phyloP scores from a whole-genome alignment of 2,797 vertebrate species.

The Spheniscus humboldti region DNA sequence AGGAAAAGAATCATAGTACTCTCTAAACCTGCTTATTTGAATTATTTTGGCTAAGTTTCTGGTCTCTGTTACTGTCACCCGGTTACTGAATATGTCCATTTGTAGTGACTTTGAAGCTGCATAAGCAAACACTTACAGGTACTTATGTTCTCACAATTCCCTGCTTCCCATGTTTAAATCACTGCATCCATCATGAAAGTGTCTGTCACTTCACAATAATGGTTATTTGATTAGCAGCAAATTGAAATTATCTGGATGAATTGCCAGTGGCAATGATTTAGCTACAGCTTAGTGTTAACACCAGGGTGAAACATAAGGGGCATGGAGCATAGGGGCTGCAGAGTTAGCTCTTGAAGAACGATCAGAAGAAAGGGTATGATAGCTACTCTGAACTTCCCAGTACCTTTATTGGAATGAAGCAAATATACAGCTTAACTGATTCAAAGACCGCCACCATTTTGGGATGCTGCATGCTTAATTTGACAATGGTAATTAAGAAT shows the following conservation, averaged over 20 bases:
- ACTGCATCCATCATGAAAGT: slow-evolving; percentile 15
- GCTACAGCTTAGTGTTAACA: not conserved
- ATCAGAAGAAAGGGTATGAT: not conserved
- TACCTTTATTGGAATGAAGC: not conserved
- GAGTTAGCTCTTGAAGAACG: not conserved
- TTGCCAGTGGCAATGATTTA: not conserved
- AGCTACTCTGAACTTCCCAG: not conserved
- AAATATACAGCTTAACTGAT: not conserved
- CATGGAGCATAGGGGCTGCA: not conserved
- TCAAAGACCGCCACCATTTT: not conserved
- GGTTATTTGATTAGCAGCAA: slow-evolving; percentile 40
- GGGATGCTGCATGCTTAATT: not conserved
- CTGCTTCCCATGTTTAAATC: not conserved
- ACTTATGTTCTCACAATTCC: not conserved
- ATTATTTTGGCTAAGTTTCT: not conserved
- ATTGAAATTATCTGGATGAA: slow-evolving; percentile 35
- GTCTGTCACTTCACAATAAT: not conserved
- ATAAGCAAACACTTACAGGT: not conserved
- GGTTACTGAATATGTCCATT: not conserved
- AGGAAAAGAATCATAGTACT: not conserved
- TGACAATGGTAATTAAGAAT: slow-evolving; percentile 2
- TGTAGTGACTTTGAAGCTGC: not conserved
- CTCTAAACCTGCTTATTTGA: not conserved
- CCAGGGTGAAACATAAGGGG: not conserved
- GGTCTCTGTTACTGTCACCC: not conserved